Evolutionary conservation across 2,113 vertebrate species (phyloP), one percentile per base, ranked within the genome.

Genomic region (Hystrix brachyura): DNA sequence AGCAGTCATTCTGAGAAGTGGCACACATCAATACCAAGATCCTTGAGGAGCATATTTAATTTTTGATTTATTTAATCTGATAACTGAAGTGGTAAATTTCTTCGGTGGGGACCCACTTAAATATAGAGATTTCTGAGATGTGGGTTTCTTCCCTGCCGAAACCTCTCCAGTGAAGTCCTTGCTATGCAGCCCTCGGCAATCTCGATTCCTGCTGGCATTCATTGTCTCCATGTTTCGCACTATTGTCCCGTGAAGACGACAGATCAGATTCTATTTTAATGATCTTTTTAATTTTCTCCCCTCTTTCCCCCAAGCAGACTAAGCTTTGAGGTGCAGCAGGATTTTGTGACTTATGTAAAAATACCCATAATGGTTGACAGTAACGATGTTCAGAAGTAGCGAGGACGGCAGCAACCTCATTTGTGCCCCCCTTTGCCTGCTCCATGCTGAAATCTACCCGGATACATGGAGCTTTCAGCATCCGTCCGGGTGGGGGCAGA

Each of bases 331-430:
- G 81, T 14, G 19, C 67, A 64, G 23, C 6, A 84, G 27, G 12
- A 55, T 43, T 7, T 48, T 60, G 7, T 17, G 46, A 21, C 7
- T 64, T 51, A 53, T 5, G 18, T 29, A 14, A 78, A 72, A 87
- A n/a, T 53, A n/a, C 32, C 83, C 43, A 18, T n/a, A 55, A 23
- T 74, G 14, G 46, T 1, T 46, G 53, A 53, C 34, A 15, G n/a
- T 38, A 65, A 5, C 25, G 25, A 74, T 4, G 7, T 38, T 15
- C 51, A 46, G 6, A 57, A 18, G 3, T 29, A 23, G 2, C 3
- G 38, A 19, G 1, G 8, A 25, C 11, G 12, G 29, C 10, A 1
- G 5, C 19, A 21, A 1, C 11, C 11, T 9, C 14, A 3, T 79
- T 43, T 64, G 10, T 13, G 4, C 34, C 25, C 12, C 1, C 4